Base-by-base conservation (phyloP, 2,888 invertebrate species). In the Boloria euphrosyne region DNA sequence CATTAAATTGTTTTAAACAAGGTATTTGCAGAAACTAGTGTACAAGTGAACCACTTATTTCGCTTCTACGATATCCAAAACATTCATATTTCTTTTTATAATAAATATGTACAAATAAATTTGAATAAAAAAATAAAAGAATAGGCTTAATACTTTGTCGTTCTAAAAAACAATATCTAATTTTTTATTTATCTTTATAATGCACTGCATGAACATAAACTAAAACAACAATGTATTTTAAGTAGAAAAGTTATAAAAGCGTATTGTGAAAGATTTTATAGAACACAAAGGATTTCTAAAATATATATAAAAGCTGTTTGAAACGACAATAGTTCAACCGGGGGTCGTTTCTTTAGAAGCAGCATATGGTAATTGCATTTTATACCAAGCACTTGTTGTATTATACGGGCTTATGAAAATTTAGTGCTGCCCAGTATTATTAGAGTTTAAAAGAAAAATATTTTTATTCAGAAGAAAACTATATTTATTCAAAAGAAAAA, bases 271-370 rank as follows among this genome's bases (percentile, higher is more conserved):
- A 58, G 47, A 58, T 58, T 58, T 58, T 47, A 58, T 58, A 49
- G 47, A 27, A 46, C 62, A 63, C 62, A 63, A 53, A 63, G 47
- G 54, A 17, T 55, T 47, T 55, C 50, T 31, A 2, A 54, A 49
- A 54, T 49, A 65, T 43, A 53, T 55, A 66, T 57, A 66, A 57
- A 61, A 43, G 55, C 55, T 61, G 31, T 50, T 43, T 66, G 55
- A 44, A 57, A 52, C 54, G 61, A 51, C 61, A 46, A 55, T 27
- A 55, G 55, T 54, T 65, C 65, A 47, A 47, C 18, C 17, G 54
- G 49, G 60, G 54, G 53, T n/a, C 38, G 49, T 52, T 65, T 65
- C 47, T 54, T 60, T 27, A 50, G 49, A 44, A 50, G 17, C 54
- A 49, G 47, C 14, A 55, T 66, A 55, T 51, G 50, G 38, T 43